These are phyloP conservation scores for Noctua comes DNA, from an alignment of 2,888 invertebrate species.

Conservation along the genomic window DNA sequence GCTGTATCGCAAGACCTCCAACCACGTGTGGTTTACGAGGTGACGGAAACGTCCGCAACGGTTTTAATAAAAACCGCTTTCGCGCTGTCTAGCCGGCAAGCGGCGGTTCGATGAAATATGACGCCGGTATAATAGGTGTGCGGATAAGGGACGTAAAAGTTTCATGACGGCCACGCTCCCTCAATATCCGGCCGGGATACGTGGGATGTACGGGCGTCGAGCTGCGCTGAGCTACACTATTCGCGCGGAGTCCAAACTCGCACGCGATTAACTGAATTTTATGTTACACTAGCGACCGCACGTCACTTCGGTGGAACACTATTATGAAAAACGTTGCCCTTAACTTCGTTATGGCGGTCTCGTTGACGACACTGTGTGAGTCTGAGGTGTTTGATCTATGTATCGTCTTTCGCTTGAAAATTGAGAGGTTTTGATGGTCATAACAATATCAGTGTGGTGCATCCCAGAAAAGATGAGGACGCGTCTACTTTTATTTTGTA, in stretches of 20 bases:
- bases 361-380: neutral
- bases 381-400: neutral
- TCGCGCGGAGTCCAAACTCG: conserved; percentile 57
- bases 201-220: conserved; percentile 24
- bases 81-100: conserved; percentile 60
- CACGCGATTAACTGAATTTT: conserved; percentile 67
- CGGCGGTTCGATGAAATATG: conserved; percentile 72
- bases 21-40: conserved; percentile 71
- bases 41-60: conserved; percentile 68
- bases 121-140: conserved; percentile 71
- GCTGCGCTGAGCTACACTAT: conserved; percentile 54
- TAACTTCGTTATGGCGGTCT: conserved; percentile 42
- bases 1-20: conserved; percentile 55
- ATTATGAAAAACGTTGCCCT: conserved; percentile 39
- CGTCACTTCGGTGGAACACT: conserved; percentile 37
- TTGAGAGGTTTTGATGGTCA: neutral
- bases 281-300: conserved; percentile 56
- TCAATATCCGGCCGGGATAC: conserved; percentile 72
- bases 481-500: neutral
- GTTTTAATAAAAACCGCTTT: conserved; percentile 71
- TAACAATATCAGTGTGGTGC: neutral
- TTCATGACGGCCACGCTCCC: conserved; percentile 72
- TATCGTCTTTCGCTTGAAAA: neutral
- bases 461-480: neutral
- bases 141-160: conserved; percentile 77